Evolutionary conservation across 2,888 invertebrate genomes (phyloP).

Genomic region (Sesamia inferens): DNA sequence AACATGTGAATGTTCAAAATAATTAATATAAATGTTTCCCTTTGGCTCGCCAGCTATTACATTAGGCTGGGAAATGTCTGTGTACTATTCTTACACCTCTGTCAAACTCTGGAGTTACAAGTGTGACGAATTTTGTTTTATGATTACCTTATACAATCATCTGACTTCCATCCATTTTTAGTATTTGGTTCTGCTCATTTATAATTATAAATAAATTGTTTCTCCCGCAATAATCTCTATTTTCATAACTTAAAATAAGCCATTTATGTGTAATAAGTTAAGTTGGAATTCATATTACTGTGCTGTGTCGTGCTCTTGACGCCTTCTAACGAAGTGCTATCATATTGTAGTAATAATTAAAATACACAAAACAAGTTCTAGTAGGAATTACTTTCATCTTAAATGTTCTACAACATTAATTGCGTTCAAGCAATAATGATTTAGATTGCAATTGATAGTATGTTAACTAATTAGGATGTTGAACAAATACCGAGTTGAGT

Average conservation of each 20-base stretch:
- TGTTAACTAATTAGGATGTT: neutral
- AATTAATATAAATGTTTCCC: neutral
- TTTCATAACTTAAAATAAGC: constrained; percentile 17
- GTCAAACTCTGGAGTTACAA: neutral
- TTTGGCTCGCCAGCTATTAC: neutral
- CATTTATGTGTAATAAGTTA: constrained; percentile 18
- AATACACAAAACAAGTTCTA: too few species aligned
- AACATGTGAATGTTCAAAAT: constrained; percentile 10
- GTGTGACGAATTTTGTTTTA: neutral
- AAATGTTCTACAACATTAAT: neutral
- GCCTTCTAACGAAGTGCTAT: neutral
- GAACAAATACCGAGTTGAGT: neutral
- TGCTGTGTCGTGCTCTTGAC: neutral
- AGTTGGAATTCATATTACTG: neutral
- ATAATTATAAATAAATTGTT: constrained; percentile 8
- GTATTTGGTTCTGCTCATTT: constrained; percentile 5
- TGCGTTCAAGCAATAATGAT: neutral
- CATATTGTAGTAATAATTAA: neutral
- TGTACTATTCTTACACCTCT: neutral
- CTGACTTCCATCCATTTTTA: constrained; percentile 4
- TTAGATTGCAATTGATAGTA: neutral
- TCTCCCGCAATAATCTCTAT: neutral
- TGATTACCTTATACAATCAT: neutral
- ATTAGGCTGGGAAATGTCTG: neutral
- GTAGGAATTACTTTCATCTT: neutral